These are phyloP conservation scores for Buphagus erythrorhynchus DNA, from an alignment of 2,797 vertebrate genomes.

Conservation along the genomic window DNA sequence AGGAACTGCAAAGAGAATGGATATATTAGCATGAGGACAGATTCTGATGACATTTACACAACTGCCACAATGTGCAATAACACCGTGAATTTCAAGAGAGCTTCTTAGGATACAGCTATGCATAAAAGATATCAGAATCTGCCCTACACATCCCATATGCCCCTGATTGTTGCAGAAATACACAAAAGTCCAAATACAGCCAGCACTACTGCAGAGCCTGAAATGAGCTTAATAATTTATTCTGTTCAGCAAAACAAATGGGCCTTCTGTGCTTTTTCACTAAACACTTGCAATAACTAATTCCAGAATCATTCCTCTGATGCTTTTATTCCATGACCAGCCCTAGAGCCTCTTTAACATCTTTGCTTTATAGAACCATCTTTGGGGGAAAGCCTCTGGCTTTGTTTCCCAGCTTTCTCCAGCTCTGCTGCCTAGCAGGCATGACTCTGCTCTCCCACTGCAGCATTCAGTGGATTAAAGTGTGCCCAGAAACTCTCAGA, in stretches of 20 bases:
- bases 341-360: constrained; percentile 48
- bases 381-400: constrained; percentile 21
- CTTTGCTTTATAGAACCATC: constrained; percentile 39
- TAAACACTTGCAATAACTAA: constrained; percentile 53
- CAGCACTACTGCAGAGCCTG: neutral
- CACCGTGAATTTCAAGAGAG: neutral
- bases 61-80: neutral
- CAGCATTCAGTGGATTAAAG: constrained; percentile 33
- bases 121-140: neutral
- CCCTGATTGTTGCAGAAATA: neutral
- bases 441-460: constrained; percentile 31
- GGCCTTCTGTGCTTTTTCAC: constrained; percentile 44
- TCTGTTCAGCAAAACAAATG: constrained; percentile 50
- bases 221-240: constrained; percentile 44
- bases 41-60: neutral
- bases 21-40: neutral
- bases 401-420: neutral
- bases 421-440: constrained; percentile 20
- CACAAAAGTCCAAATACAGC: neutral
- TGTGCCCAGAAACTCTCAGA: constrained; percentile 43
- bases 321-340: constrained; percentile 21
- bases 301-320: neutral
- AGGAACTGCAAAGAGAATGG: neutral
- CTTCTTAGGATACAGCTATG: neutral
- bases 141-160: neutral